phyloP scores from a whole-genome alignment of 2,888 invertebrate species.

The Carpatolechia fugitivella region DNA sequence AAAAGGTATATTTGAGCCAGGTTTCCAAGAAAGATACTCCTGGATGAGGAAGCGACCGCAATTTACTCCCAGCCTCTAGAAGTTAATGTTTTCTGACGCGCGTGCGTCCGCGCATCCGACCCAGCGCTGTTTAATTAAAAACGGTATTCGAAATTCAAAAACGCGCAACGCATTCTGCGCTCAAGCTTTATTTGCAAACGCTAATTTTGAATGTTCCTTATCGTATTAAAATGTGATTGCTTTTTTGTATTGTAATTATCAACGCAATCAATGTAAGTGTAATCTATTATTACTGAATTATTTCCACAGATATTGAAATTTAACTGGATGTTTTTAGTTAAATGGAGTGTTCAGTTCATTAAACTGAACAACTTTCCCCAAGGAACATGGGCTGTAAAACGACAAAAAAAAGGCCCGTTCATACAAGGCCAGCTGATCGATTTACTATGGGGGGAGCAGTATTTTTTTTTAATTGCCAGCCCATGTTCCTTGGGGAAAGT shows the following conservation, averaged over 20 bases:
- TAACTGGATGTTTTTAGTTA: no score
- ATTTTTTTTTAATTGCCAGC: no score
- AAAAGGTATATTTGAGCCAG: conserved; percentile 35
- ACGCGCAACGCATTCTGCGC: conserved; percentile 37
- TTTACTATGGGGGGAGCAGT: no score
- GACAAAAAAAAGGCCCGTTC: no score
- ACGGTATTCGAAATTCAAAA: conserved; percentile 56
- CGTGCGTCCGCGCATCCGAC: conserved; percentile 40
- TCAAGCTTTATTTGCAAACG: conserved; percentile 41
- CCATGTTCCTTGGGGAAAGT: no score
- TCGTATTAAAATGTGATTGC: conserved; percentile 13
- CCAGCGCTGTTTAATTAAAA: conserved; percentile 59
- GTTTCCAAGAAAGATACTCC: conserved; percentile 41
- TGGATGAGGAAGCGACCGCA: conserved; percentile 39
- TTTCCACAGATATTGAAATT: no score
- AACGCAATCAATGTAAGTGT: no score
- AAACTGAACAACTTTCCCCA: no score
- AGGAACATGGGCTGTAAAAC: no score
- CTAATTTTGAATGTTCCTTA: conserved; percentile 27
- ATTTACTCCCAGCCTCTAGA: conserved; percentile 41
- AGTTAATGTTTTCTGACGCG: conserved; percentile 59
- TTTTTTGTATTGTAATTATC: no score
- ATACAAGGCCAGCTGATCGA: no score
- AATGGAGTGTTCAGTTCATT: no score
- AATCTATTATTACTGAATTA: not conserved